Evolutionary conservation across 2,888 invertebrate species (phyloP), one percentile per base, ranked within the genome.

Genomic region (Sarcophaga rosellei): DNA sequence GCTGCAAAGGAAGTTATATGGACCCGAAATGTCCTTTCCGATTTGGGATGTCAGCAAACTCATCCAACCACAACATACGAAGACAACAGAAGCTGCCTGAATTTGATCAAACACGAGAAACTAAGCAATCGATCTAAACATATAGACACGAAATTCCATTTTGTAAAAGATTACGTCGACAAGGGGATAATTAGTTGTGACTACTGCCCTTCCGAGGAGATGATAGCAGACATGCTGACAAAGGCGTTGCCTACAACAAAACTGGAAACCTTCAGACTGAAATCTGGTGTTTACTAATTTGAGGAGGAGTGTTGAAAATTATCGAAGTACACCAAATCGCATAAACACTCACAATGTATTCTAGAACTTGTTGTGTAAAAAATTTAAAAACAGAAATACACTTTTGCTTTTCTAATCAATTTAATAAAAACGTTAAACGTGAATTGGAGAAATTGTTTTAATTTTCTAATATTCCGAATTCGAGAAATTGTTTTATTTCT

Each of bases 201-300:
- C 61, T 75, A 82, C 44, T 82, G 77, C 66, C 72, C 65, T 57
- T 70, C 59, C 17, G 72, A 82, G 25, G 66, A 76, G 15, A 82
- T 77, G 65, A 17, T 76, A 3, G 76, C 82, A 35, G 82, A 82
- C 57, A 63, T 82, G 65, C 59, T 82, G 57, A 77, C 82, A 25
- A 82, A 82, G 45, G 76, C 76, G 12, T 17, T 65, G 8, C 20
- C 25, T 5, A 35, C 2, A 17, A 17, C 35, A 65, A 65, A 65
- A 35, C 65, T 65, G 17, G 12, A 65, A 65, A 61, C n/a, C 61
- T 61, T 61, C 53, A 53, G 53, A 53, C 57, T 57, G 57, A 57
- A 57, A 57, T 57, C 57, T 57, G 57, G 57, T 57, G 57, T 57
- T 57, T 57, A 57, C 57, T 15, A 57, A 57, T 15, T 57, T 57